These are phyloP conservation scores for Acanthiza pusilla DNA, from an alignment of 2,797 vertebrate genomes.

Conservation along the genomic window DNA sequence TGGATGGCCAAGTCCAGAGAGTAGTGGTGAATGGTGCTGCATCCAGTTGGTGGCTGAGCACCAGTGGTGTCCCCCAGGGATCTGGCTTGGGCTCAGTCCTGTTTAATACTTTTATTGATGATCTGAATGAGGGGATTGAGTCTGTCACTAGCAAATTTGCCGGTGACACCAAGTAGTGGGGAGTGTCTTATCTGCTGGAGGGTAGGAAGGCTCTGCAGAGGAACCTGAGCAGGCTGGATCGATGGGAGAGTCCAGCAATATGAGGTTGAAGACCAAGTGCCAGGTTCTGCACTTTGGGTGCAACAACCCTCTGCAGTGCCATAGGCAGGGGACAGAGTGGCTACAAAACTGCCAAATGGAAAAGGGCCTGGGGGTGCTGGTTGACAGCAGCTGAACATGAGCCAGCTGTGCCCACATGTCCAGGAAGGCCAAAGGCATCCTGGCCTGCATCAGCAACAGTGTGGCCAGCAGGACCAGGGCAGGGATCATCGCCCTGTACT, in stretches of 20 bases:
- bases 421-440: neutral
- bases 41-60: fast-evolving
- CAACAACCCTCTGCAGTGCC: neutral
- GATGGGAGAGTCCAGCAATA: neutral
- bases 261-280: neutral
- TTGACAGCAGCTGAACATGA: neutral
- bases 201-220: neutral
- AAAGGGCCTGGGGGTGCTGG: neutral
- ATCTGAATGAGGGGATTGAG: neutral
- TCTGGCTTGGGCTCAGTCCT: neutral
- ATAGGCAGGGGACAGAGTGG: neutral
- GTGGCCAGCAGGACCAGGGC: neutral
- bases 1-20: neutral
- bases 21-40: neutral
- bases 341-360: neutral
- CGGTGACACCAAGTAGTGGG: neutral
- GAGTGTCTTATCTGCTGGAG: neutral
- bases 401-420: fast-evolving
- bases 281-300: neutral
- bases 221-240: neutral
- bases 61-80: neutral
- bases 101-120: neutral
- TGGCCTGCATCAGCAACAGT: neutral
- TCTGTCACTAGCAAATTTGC: neutral
- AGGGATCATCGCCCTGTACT: neutral